Evolutionary conservation across 1,140 invertebrate genomes (phyloP).

Genomic region (Megathymus violae): DNA sequence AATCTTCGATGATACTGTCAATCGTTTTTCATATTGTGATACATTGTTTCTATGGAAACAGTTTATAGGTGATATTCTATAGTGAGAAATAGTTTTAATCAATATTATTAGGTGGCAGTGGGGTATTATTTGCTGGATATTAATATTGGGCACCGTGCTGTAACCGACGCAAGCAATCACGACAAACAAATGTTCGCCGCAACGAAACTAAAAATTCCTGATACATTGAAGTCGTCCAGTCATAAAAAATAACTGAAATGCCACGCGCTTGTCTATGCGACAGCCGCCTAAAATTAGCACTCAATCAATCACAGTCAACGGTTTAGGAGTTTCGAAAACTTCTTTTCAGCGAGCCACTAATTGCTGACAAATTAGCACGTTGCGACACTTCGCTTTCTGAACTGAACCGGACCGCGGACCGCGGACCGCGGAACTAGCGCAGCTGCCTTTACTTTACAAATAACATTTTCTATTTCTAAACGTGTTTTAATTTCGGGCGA

Average conservation of each 20-base stretch:
- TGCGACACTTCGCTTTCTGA: conserved; percentile 36
- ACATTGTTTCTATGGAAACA: too few species aligned
- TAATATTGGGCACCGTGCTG: too few species aligned
- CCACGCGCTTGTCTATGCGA: neutral
- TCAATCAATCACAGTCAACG: conserved; percentile 39
- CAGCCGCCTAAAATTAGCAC: conserved; percentile 39
- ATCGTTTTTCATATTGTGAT: too few species aligned
- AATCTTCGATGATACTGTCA: too few species aligned
- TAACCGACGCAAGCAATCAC: too few species aligned
- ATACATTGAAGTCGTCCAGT: too few species aligned
- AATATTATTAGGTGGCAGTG: too few species aligned
- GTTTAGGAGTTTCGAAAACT: conserved; percentile 38
- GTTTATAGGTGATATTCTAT: too few species aligned
- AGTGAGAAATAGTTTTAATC: too few species aligned
- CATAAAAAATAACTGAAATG: neutral
- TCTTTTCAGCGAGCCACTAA: conserved; percentile 42
- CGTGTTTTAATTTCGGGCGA: neutral
- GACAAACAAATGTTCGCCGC: too few species aligned
- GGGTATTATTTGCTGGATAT: too few species aligned
- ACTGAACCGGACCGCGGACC: conserved; percentile 9
- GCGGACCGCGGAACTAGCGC: conserved; percentile 29
- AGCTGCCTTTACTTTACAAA: conserved; percentile 12
- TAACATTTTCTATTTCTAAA: conserved; percentile 8
- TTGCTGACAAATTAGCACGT: conserved; percentile 42
- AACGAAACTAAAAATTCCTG: too few species aligned